These are phyloP conservation scores for Arbacia lixula DNA, from an alignment of 53 echinoderm and acorn worm species.

Conservation along the genomic window DNA sequence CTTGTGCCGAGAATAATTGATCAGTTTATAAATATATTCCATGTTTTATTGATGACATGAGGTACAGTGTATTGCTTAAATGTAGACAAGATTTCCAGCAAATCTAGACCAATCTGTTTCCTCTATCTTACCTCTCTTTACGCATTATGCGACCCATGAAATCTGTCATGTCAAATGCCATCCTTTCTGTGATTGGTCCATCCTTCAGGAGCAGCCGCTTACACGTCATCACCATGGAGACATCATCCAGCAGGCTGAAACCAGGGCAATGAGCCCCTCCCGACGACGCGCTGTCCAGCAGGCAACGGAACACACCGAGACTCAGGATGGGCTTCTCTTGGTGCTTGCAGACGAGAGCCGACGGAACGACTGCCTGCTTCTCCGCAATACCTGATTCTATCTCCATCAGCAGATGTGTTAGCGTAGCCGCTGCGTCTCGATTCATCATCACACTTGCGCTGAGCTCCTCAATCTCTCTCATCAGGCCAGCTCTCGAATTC, in stretches of 20 bases:
- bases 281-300: not conserved
- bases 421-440: not conserved
- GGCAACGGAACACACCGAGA: conserved; percentile 29
- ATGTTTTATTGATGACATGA: too few species aligned
- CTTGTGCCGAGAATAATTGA: too few species aligned
- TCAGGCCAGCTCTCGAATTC: too few species aligned
- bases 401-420: conserved; percentile 18
- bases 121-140: conserved; percentile 15
- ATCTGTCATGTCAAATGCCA: conserved; percentile 13
- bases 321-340: conserved; percentile 1
- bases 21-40: too few species aligned
- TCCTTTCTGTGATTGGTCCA: not conserved
- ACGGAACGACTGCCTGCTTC: not conserved
- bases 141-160: conserved; percentile 2
- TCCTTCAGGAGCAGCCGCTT: not conserved
- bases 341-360: not conserved
- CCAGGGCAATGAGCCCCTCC: not conserved
- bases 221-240: conserved; percentile 37
- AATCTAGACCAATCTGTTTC: too few species aligned
- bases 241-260: conserved; percentile 1
- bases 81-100: too few species aligned
- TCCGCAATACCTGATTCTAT: not conserved
- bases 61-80: too few species aligned
- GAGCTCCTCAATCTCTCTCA: not conserved
- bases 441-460: conserved; percentile 6